Conservation (phyloP, 2,113 vertebrate species). For the Calyptomena viridis region DNA sequence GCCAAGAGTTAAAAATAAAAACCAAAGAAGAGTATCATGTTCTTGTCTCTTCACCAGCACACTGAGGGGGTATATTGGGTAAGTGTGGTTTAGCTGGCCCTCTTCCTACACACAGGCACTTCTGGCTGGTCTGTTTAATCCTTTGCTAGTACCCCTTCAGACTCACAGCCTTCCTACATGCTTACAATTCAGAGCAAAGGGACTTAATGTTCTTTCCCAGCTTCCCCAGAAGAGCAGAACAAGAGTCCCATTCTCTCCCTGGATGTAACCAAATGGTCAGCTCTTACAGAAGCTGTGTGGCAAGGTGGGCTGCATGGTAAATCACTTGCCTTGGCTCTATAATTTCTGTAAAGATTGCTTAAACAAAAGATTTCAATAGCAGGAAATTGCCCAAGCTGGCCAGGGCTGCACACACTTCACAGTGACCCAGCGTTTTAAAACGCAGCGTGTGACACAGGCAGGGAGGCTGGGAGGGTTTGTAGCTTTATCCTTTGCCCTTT, state of each 20-base stretch:
- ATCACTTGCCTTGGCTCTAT: neutral
- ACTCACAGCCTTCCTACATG: neutral
- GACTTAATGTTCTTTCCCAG: neutral
- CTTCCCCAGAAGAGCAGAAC: neutral
- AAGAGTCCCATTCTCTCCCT: neutral
- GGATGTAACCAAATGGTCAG: neutral
- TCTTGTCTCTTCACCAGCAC: neutral
- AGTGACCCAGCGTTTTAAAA: slow-evolving; percentile 14
- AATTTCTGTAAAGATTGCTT: slow-evolving; percentile 13
- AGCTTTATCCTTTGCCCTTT: neutral
- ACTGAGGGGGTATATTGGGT: neutral
- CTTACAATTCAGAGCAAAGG: neutral
- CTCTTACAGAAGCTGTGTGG: neutral
- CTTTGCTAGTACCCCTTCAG: neutral
- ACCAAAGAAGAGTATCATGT: neutral
- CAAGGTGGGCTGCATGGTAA: neutral
- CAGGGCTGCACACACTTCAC: neutral
- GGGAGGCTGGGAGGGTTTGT: neutral
- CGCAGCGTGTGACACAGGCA: neutral
- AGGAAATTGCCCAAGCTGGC: slow-evolving; percentile 51
- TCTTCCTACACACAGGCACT: neutral
- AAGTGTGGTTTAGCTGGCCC: neutral
- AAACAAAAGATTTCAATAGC: slow-evolving; percentile 52
- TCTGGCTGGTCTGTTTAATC: neutral
- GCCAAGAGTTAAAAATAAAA: neutral